These are phyloP conservation scores for Brachionus asplanchnoidis DNA, from an alignment of 1,140 invertebrate species.

Conservation along the genomic window DNA sequence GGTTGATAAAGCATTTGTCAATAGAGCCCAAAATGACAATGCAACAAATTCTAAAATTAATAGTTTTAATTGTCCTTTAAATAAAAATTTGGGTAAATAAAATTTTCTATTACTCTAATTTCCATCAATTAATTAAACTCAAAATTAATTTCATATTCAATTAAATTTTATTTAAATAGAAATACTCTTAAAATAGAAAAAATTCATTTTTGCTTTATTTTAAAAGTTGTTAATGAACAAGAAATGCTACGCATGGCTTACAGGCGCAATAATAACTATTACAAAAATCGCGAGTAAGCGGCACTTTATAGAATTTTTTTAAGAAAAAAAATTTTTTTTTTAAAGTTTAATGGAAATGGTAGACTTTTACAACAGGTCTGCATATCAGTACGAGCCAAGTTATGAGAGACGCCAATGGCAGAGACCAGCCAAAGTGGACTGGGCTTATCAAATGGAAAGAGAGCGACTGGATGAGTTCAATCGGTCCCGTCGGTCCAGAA, in stretches of 20 bases:
- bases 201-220: neutral
- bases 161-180: neutral
- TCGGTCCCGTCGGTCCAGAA: neutral
- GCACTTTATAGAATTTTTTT: neutral
- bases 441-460: neutral
- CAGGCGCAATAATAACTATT: neutral
- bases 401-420: neutral
- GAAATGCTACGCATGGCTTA: conserved; percentile 16
- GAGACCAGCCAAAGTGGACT: neutral
- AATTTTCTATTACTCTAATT: neutral
- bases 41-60: neutral
- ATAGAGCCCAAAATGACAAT: neutral
- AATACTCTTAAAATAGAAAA: neutral
- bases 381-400: neutral
- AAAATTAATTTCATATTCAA: neutral
- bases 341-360: neutral
- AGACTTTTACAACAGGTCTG: neutral
- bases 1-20: neutral
- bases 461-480: neutral
- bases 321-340: neutral
- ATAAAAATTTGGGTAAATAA: neutral
- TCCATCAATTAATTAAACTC: neutral
- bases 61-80: neutral
- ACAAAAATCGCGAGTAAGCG: neutral
- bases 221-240: neutral